phyloP scores from a whole-genome alignment of 2,113 vertebrate species.

The Nyctibius bracteatus region DNA sequence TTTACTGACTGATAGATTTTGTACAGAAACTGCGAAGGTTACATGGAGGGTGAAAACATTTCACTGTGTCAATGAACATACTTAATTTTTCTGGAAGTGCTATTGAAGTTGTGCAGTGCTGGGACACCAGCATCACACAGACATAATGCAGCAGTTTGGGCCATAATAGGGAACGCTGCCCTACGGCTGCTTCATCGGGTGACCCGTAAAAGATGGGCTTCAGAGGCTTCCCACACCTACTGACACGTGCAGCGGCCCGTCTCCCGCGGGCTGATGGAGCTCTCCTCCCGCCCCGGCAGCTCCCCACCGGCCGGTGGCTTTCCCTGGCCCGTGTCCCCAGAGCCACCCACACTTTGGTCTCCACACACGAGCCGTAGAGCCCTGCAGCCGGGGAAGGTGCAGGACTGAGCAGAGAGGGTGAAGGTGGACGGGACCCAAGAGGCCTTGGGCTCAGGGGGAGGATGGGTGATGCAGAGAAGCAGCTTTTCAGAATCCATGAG shows the following conservation, averaged over 20 bases:
- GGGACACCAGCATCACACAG: slow-evolving; percentile 81
- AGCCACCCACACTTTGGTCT: background rate
- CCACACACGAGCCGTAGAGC: background rate
- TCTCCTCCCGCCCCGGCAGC: background rate
- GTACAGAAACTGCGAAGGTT: slow-evolving; percentile 83
- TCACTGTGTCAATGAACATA: slow-evolving; percentile 84
- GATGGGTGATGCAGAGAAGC: background rate
- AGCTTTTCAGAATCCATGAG: accelerated
- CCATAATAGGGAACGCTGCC: slow-evolving; percentile 55
- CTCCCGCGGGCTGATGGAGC: background rate
- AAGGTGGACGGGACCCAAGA: background rate
- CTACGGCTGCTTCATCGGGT: slow-evolving; percentile 21
- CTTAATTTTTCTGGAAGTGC: slow-evolving; percentile 85
- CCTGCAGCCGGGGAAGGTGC: background rate
- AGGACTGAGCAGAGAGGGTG: background rate
- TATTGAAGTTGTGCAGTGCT: slow-evolving; percentile 73
- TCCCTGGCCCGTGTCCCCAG: background rate
- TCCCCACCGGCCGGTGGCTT: background rate
- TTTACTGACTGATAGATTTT: slow-evolving; percentile 86
- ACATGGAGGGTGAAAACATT: slow-evolving; percentile 83
- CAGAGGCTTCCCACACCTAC: background rate
- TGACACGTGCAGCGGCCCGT: background rate
- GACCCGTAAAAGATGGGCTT: slow-evolving; percentile 18
- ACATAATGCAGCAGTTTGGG: slow-evolving; percentile 62
- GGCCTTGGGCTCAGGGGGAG: background rate